These are phyloP conservation scores for Prochilodus magdalenae DNA, from an alignment of 2,113 vertebrate species.

Conservation along the genomic window DNA sequence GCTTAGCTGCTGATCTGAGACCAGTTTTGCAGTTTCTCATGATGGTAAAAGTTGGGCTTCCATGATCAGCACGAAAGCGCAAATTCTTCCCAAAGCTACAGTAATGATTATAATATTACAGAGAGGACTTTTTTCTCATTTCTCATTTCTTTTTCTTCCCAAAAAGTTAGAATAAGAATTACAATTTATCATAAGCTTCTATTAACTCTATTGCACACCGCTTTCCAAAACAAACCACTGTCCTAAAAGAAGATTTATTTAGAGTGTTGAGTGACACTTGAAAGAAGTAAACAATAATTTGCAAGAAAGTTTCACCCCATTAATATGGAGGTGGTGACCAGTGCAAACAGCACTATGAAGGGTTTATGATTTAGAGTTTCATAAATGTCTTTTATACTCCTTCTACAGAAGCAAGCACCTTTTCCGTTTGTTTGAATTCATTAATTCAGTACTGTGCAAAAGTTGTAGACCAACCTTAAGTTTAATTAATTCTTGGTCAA, in stretches of 20 bases:
- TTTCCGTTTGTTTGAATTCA: constrained; percentile 35
- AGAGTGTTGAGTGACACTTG: constrained; percentile 48
- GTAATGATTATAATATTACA: background rate
- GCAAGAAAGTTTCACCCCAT: constrained; percentile 2
- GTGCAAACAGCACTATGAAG: constrained; percentile 20
- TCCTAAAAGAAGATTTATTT: constrained; percentile 44
- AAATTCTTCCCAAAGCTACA: background rate
- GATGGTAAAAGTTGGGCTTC: constrained; percentile 13
- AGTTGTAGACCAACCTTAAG: too few relatives aligned
- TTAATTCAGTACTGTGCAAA: background rate
- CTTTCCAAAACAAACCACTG: constrained; percentile 38
- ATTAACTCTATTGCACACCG: constrained; percentile 57
- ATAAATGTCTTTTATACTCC: background rate
- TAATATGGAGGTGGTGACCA: background rate
- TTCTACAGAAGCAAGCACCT: constrained; percentile 12
- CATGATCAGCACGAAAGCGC: background rate
- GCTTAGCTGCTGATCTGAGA: constrained; percentile 14
- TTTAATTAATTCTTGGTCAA: too few relatives aligned
- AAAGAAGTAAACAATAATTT: constrained; percentile 5
- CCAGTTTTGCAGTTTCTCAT: background rate
- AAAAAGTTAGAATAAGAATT: constrained; percentile 30
- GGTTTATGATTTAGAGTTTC: background rate
- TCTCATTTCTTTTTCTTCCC: background rate
- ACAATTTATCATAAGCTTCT: constrained; percentile 28
- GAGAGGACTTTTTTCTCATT: constrained; percentile 14